Base-by-base conservation (phyloP, 2,888 invertebrate species). In the Acholoe squamosa region DNA sequence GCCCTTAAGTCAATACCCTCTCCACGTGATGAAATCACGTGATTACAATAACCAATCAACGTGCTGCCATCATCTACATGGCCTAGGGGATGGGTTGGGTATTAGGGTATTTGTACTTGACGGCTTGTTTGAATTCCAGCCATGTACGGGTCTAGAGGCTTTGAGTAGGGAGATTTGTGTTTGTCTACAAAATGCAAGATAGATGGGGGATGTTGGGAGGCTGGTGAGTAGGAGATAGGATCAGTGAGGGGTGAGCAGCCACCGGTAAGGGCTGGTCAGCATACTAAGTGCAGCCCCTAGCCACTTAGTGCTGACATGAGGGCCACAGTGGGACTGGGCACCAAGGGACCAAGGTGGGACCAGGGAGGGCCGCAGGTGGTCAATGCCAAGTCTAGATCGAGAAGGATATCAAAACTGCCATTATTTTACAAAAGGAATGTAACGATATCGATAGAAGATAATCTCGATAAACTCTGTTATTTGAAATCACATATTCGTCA, bases 21-120 rank as follows among this genome's bases (percentile, higher is more conserved):
- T 28, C 28, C 71, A 71, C 71, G 71, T 71, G 71, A 71, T 71
- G 25, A 71, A 71, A 71, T 71, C 71, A 71, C 71, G 71, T 71
- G 71, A 71, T 71, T 71, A 71, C 71, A 71, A 71, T 71, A 71
- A 71, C 71, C 71, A 71, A 71, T 71, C 71, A 71, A 28, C 71
- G 19, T 25, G 28, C 14, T 61, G 61, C 22, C 61, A 19, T 14
- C 22, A 61, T 19, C 61, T 61, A 61, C 61, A 14, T 14, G n/a
- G 61, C 22, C 43, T n/a, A 14, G 61, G 61, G 19, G 61, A n/a
- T 61, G 61, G 61, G n/a, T n/a, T 14, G 61, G 61, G 43, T 43
- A 43, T 43, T 43, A 10, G 61, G 61, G 61, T 61, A n/a, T 61
- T 61, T 61, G 61, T 61, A n/a, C 19, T 61, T 61, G 61, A 61